Conservation (phyloP, 1,140 invertebrate species). For the Cephus cinctus region DNA sequence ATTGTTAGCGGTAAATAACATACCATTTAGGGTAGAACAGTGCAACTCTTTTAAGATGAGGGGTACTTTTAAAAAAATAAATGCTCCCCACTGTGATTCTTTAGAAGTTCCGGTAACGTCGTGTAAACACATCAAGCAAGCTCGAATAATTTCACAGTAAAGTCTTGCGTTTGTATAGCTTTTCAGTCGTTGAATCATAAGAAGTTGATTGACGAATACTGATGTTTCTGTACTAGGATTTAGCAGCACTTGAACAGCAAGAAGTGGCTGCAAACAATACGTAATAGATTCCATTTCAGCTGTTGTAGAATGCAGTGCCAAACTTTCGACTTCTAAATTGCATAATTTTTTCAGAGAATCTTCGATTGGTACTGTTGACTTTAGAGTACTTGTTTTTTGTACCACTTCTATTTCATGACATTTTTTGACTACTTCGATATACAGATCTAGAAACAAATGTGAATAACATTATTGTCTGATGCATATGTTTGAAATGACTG, state of each 20-base stretch:
- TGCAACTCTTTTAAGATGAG: slow-evolving; percentile 74
- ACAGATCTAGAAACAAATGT: slow-evolving; percentile 53
- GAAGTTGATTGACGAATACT: slow-evolving; percentile 75
- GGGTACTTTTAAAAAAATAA: slow-evolving; percentile 89
- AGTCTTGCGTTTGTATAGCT: slow-evolving; percentile 69
- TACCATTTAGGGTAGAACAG: slow-evolving; percentile 50
- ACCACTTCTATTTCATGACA: slow-evolving; percentile 70
- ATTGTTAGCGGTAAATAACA: slow-evolving; percentile 9
- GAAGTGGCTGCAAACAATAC: slow-evolving; percentile 71
- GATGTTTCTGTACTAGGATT: slow-evolving; percentile 77
- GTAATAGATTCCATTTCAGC: slow-evolving; percentile 67
- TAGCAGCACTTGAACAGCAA: slow-evolving; percentile 71
- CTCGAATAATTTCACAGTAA: slow-evolving; percentile 86
- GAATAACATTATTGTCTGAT: slow-evolving; percentile 12
- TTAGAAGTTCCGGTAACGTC: slow-evolving; percentile 73
- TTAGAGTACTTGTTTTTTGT: slow-evolving; percentile 61
- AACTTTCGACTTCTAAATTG: slow-evolving; percentile 63
- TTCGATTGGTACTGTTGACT: slow-evolving; percentile 59
- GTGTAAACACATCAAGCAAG: slow-evolving; percentile 84
- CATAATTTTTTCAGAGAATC: slow-evolving; percentile 63
- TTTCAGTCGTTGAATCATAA: slow-evolving; percentile 82
- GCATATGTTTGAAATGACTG: neutral
- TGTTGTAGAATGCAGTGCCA: slow-evolving; percentile 55
- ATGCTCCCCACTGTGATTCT: slow-evolving; percentile 90
- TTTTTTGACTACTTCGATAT: slow-evolving; percentile 69